These are phyloP conservation scores for Entomobrya multifasciata DNA, from an alignment of 2,888 invertebrate genomes.

Conservation along the genomic window DNA sequence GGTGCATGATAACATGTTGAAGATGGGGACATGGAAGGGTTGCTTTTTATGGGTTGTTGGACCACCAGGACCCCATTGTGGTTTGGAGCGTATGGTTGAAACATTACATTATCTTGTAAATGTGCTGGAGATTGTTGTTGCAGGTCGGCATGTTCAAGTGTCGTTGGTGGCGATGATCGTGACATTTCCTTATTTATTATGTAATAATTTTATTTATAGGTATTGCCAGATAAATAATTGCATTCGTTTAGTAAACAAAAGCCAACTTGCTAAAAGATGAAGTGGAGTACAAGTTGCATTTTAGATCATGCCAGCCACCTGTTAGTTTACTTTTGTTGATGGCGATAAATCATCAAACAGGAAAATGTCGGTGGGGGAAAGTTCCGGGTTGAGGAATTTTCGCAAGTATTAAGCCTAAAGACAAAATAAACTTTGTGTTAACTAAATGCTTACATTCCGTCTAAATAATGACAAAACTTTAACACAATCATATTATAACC, in stretches of 20 bases:
- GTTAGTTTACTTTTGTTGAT: neutral
- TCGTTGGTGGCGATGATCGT: conserved; percentile 52
- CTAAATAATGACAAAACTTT: no score
- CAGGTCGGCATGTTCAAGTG: conserved; percentile 42
- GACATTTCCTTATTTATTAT: conserved; percentile 50
- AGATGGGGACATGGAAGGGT: conserved; percentile 40
- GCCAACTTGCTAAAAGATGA: no score
- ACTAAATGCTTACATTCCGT: no score
- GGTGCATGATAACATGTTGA: conserved; percentile 19
- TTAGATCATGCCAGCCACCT: no score
- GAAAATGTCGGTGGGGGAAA: neutral
- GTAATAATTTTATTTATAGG: conserved; percentile 10
- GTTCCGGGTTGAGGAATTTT: neutral
- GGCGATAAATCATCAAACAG: neutral
- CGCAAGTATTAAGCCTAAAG: conserved; percentile 9
- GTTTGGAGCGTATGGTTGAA: conserved; percentile 3
- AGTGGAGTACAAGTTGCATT: no score
- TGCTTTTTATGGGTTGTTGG: neutral
- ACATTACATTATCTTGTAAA: conserved; percentile 7
- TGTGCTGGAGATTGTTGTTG: conserved; percentile 32
- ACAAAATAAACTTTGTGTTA: no score
- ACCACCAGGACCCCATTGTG: conserved; percentile 32
- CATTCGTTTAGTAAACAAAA: no score
- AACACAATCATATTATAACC: no score
- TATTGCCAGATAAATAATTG: no score